Evolutionary conservation across 2,888 invertebrate genomes (phyloP).

Genomic region (Aphodius granarius): DNA sequence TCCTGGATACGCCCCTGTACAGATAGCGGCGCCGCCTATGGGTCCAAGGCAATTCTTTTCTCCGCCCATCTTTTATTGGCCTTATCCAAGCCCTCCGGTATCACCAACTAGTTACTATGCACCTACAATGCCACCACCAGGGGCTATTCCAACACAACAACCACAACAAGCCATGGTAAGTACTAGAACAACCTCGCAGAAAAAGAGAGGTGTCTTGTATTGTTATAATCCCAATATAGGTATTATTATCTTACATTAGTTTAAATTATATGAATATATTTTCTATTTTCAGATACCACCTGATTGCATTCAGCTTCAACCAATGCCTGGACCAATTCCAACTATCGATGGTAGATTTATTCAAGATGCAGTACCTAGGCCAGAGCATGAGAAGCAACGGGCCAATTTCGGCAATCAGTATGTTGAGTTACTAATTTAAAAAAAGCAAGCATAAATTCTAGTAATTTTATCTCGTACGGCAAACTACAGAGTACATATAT

Average conservation of each 20-base stretch:
- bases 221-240: too few relatives aligned
- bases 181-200: too few relatives aligned
- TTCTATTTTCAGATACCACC: conserved; percentile 47
- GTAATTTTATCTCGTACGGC: conserved; percentile 16
- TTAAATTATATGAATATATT: too few relatives aligned
- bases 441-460: neutral
- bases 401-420: conserved; percentile 48
- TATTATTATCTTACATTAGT: too few relatives aligned
- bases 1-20: conserved; percentile 50
- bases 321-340: conserved; percentile 43
- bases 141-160: conserved; percentile 45
- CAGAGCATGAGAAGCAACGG: conserved; percentile 45
- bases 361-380: conserved; percentile 42
- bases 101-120: conserved; percentile 88
- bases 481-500: neutral
- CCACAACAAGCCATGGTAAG: conserved; percentile 51
- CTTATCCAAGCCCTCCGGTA: conserved; percentile 92
- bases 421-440: conserved; percentile 50
- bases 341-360: conserved; percentile 48
- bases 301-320: conserved; percentile 49
- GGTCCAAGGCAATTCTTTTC: conserved; percentile 57
- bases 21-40: conserved; percentile 50
- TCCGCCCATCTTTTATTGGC: conserved; percentile 84
- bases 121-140: conserved; percentile 59
- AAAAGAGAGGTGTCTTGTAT: too few relatives aligned